phyloP scores from a whole-genome alignment of 1,140 invertebrate genomes.

The Drosophila cardini region DNA sequence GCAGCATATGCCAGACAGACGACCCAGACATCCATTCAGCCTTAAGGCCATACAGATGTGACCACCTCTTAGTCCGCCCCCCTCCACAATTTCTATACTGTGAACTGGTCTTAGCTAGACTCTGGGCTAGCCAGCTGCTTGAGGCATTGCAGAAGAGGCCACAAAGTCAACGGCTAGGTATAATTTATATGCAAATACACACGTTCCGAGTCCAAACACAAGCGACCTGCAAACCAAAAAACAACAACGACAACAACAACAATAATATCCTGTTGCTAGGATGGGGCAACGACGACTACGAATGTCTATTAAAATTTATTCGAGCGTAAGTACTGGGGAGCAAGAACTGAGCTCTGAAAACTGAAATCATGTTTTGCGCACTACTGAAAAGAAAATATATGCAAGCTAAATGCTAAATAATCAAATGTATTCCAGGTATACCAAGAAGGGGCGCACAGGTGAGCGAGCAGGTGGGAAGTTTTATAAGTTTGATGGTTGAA shows the following conservation, averaged over 20 bases:
- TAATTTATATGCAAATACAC: constrained; percentile 83
- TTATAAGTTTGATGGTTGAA: constrained; percentile 1
- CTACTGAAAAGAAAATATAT: constrained; percentile 76
- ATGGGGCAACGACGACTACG: constrained; percentile 60
- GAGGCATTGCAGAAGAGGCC: constrained; percentile 77
- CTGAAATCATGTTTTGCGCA: constrained; percentile 79
- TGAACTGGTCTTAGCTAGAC: constrained; percentile 19
- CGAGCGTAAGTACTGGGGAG: constrained; percentile 78
- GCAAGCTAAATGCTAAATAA: constrained; percentile 79
- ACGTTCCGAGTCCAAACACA: constrained; percentile 68
- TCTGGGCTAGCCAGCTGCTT: constrained; percentile 57
- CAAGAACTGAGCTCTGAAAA: constrained; percentile 58
- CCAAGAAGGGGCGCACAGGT: constrained; percentile 38
- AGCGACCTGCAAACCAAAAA: constrained; percentile 49
- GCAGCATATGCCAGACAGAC: constrained; percentile 67
- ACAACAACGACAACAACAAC: constrained; percentile 52
- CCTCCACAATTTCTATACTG: neutral
- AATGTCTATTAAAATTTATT: constrained; percentile 83
- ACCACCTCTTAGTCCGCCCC: constrained; percentile 8
- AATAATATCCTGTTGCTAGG: constrained; percentile 25
- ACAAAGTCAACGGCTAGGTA: constrained; percentile 80
- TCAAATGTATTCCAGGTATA: constrained; percentile 70
- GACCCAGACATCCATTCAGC: constrained; percentile 33
- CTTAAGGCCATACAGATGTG: constrained; percentile 57
- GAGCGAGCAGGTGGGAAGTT: constrained; percentile 10